These are phyloP conservation scores for Synergus gifuensis DNA, from an alignment of 2,888 invertebrate species.

Conservation along the genomic window DNA sequence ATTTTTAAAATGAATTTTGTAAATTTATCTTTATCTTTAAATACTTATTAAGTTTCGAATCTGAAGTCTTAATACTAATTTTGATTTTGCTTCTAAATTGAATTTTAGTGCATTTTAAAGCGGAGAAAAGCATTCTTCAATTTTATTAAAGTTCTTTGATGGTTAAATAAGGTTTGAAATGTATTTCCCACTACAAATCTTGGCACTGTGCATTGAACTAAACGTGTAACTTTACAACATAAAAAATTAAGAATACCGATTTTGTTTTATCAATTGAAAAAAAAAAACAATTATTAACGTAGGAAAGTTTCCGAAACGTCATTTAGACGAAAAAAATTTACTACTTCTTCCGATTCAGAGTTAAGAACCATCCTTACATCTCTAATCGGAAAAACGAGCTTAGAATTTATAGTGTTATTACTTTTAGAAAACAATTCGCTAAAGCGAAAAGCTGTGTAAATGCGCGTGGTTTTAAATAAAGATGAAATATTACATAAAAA, in stretches of 20 bases:
- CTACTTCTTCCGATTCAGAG: slow-evolving; percentile 4
- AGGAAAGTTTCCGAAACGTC: slow-evolving; percentile 28
- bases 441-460: neutral
- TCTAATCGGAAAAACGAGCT: slow-evolving; percentile 40
- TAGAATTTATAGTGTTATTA: slow-evolving; percentile 41
- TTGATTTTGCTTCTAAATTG: neutral
- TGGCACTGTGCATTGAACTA: slow-evolving; percentile 9
- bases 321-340: slow-evolving; percentile 15
- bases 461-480: slow-evolving; percentile 42
- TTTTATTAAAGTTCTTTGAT: neutral
- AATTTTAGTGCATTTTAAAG: neutral
- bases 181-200: neutral
- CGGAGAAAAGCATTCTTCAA: neutral
- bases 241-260: neutral
- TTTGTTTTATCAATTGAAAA: slow-evolving; percentile 9
- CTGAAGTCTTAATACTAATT: neutral
- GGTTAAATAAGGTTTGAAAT: neutral
- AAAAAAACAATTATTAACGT: neutral
- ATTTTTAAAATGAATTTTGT: neutral
- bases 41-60: neutral
- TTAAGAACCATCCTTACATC: slow-evolving; percentile 6
- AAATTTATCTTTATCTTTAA: neutral
- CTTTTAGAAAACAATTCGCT: slow-evolving; percentile 27
- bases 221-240: neutral
- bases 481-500: slow-evolving; percentile 35